phyloP scores from a whole-genome alignment of 2,797 vertebrate genomes.

The Crocidura indochinensis region DNA sequence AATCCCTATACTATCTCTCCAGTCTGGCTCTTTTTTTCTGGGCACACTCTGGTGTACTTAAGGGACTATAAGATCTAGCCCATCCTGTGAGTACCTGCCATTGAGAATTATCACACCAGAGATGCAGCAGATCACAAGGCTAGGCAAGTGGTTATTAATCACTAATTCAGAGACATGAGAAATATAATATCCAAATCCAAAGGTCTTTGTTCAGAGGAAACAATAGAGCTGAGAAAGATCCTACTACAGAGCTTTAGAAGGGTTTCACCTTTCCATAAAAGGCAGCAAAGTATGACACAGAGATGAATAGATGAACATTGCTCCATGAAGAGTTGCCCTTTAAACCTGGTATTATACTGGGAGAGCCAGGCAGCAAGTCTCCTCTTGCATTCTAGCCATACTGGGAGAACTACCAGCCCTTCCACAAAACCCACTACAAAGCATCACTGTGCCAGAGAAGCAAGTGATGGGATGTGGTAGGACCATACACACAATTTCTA shows the following conservation, averaged over 20 bases:
- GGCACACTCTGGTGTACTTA: too few relatives aligned
- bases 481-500: not conserved
- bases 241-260: not conserved
- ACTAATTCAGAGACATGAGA: not conserved
- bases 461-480: not conserved
- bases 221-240: not conserved
- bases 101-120: not conserved
- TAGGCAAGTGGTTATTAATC: not conserved
- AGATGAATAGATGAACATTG: not conserved
- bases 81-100: not conserved
- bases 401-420: not conserved
- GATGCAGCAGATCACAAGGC: not conserved
- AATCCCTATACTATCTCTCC: too few relatives aligned
- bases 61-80: too few relatives aligned
- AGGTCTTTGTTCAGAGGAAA: constrained; percentile 31
- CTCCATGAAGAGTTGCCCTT: constrained; percentile 29
- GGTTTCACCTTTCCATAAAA: not conserved
- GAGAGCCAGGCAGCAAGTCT: not conserved
- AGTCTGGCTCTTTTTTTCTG: too few relatives aligned
- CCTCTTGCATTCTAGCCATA: not conserved
- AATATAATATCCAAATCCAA: not conserved
- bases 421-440: not conserved
- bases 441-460: not conserved
- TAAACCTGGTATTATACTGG: not conserved
- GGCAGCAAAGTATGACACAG: not conserved